These are phyloP conservation scores for Denticeps clupeoides DNA, from an alignment of 2,797 vertebrate genomes.

Conservation along the genomic window DNA sequence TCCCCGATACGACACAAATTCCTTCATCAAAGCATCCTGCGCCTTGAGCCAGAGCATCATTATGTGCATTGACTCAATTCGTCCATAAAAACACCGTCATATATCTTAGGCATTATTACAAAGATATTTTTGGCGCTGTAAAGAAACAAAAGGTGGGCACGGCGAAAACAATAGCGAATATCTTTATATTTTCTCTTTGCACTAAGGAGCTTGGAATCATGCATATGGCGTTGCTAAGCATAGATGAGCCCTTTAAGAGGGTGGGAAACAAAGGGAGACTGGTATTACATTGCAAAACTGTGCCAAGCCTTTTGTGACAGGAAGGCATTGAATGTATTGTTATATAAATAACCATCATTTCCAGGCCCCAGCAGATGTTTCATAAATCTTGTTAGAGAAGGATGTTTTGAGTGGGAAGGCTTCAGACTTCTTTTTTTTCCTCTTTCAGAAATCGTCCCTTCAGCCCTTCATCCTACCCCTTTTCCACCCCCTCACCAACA, in stretches of 20 bases:
- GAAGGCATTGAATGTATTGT: conserved; percentile 2
- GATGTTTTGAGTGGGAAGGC: not conserved
- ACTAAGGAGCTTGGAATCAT: not conserved
- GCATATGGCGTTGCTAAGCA: not conserved
- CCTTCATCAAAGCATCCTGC: too few relatives aligned
- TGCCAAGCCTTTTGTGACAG: conserved; percentile 1
- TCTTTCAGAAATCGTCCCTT: not conserved
- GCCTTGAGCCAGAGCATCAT: too few relatives aligned
- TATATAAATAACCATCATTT: conserved; percentile 9
- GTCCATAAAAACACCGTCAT: not conserved
- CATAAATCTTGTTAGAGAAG: conserved; percentile 14
- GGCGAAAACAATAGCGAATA: not conserved
- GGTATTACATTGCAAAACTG: not conserved
- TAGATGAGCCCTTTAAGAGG: conserved; percentile 14
- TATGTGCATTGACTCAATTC: not conserved
- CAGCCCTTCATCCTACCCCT: not conserved
- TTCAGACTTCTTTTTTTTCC: not conserved
- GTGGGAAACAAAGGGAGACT: conserved; percentile 9
- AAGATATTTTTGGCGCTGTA: not conserved
- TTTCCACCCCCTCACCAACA: not conserved
- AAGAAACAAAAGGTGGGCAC: not conserved
- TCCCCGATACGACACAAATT: too few relatives aligned
- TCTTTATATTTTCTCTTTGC: not conserved
- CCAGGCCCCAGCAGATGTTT: conserved; percentile 5
- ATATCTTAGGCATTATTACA: not conserved